Percentiles rank a stretch among this genome's conserved stretches.
phyloP scores from a whole-genome alignment of 2,797 vertebrate species.

The Pempheris klunzingeri region DNA sequence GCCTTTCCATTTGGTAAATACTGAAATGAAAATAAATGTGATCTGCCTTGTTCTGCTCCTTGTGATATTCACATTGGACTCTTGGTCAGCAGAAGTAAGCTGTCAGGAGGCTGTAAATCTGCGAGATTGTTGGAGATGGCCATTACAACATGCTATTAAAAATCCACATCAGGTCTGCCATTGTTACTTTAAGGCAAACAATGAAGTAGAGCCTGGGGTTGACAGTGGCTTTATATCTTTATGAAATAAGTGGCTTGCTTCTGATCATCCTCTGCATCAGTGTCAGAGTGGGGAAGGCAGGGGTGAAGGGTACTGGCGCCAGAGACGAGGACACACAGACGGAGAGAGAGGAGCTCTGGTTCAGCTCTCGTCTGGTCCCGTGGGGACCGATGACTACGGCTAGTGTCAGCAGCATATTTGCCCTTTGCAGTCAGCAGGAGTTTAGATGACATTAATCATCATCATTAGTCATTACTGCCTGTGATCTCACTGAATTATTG shows the following conservation, averaged over 20 bases:
- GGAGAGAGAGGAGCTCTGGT: constrained; percentile 47
- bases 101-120: constrained; percentile 42
- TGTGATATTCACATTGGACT: constrained; percentile 16
- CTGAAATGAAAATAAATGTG: constrained; percentile 35
- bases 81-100: constrained; percentile 20
- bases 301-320: constrained; percentile 74
- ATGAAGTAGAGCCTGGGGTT: constrained; percentile 54
- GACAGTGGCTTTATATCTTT: constrained; percentile 60
- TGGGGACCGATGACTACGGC: constrained; percentile 52
- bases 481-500: constrained; percentile 70
- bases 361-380: constrained; percentile 48
- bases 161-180: constrained; percentile 53
- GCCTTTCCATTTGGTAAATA: constrained; percentile 62
- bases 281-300: constrained; percentile 66
- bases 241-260: constrained; percentile 61
- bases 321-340: constrained; percentile 50
- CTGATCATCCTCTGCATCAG: constrained; percentile 69
- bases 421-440: constrained; percentile 19
- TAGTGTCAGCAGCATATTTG: constrained; percentile 45
- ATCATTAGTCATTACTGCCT: constrained; percentile 55
- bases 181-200: constrained; percentile 41
- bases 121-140: constrained; percentile 20
- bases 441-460: constrained; percentile 63
- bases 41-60: constrained; percentile 14
- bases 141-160: constrained; percentile 66